phyloP scores from a whole-genome alignment of 1,140 invertebrate genomes.

The Colletes latitarsis region DNA sequence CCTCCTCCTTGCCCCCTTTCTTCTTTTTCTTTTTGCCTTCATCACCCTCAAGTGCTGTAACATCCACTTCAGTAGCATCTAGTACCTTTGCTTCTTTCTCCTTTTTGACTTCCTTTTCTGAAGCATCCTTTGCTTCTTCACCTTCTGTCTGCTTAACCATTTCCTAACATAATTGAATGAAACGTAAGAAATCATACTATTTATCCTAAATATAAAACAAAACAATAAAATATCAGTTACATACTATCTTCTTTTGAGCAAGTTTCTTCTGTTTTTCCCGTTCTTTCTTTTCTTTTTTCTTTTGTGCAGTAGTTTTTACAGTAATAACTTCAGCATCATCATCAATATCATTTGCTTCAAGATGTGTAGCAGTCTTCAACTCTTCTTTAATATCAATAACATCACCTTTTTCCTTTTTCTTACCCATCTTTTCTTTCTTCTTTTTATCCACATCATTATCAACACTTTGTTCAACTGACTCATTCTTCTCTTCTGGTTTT shows the following conservation, averaged over 20 bases:
- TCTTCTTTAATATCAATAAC: conserved; percentile 78
- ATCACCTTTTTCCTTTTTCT: conserved; percentile 79
- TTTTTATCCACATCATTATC: conserved; percentile 73
- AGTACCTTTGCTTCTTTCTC: conserved; percentile 77
- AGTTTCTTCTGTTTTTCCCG: conserved; percentile 89
- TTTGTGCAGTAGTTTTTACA: conserved; percentile 91
- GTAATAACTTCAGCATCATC: conserved; percentile 82
- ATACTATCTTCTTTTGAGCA: conserved; percentile 83
- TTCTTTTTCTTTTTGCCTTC: conserved; percentile 83
- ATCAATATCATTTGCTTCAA: conserved; percentile 70
- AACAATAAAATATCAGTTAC: conserved; percentile 12
- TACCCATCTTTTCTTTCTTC: conserved; percentile 80
- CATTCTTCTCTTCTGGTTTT: conserved; percentile 71
- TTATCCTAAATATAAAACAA: not conserved
- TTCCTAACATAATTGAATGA: conserved; percentile 46
- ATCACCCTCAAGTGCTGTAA: conserved; percentile 84
- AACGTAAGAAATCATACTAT: conserved; percentile 18
- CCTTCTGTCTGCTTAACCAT: conserved; percentile 62
- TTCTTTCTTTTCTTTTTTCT: conserved; percentile 94
- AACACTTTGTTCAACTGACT: conserved; percentile 66
- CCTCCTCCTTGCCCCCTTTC: conserved; percentile 79
- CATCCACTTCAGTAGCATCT: conserved; percentile 79
- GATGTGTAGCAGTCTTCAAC: conserved; percentile 21
- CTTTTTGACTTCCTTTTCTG: conserved; percentile 78
- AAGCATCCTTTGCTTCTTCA: conserved; percentile 67